Evolutionary conservation across 1,140 invertebrate species (phyloP).

Genomic region (Lanistes nyassanus): DNA sequence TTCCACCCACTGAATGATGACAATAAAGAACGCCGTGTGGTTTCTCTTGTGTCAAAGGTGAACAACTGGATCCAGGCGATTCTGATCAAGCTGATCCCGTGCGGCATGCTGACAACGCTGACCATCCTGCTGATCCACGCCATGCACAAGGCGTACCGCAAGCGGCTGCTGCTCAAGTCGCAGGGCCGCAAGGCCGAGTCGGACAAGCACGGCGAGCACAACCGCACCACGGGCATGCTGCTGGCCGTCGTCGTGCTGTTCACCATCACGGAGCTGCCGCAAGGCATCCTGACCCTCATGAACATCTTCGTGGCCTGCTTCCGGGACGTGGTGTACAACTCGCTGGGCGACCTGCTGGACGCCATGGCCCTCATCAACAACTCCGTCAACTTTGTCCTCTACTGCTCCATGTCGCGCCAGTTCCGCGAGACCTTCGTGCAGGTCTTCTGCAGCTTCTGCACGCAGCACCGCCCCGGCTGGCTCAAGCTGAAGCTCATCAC

Average conservation of each 20-base stretch:
- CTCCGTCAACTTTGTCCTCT: constrained; percentile 91
- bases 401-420: constrained; percentile 93
- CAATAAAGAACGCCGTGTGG: too few relatives aligned
- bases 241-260: constrained; percentile 87
- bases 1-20: too few relatives aligned
- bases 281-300: constrained; percentile 66
- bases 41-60: constrained; percentile 26
- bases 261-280: constrained; percentile 86
- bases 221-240: constrained; percentile 90
- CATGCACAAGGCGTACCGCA: constrained; percentile 66
- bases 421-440: constrained; percentile 84
- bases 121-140: constrained; percentile 67
- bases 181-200: constrained; percentile 59
- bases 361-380: constrained; percentile 90
- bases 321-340: constrained; percentile 63
- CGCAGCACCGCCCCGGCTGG: constrained; percentile 48
- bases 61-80: constrained; percentile 64
- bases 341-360: constrained; percentile 91
- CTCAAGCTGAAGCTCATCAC: constrained; percentile 45
- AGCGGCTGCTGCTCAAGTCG: constrained; percentile 58
- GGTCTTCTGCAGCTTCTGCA: constrained; percentile 57
- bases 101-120: constrained; percentile 66
- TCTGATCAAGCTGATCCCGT: constrained; percentile 67
- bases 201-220: constrained; percentile 70
- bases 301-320: constrained; percentile 48